phyloP scores from a whole-genome alignment of 2,113 vertebrate species.

The Silurus asotus region DNA sequence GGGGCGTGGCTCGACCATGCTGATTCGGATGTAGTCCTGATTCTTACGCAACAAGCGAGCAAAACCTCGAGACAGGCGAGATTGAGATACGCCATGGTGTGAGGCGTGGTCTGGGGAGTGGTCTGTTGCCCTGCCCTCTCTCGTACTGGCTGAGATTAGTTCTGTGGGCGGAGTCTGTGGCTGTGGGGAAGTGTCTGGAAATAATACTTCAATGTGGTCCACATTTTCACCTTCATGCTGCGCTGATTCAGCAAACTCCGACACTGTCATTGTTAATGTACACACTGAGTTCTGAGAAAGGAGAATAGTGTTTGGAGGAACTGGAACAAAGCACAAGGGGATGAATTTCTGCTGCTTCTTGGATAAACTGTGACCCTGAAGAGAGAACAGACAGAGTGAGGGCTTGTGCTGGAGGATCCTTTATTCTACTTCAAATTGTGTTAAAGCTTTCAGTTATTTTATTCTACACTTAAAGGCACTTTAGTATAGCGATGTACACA shows the following conservation, averaged over 20 bases:
- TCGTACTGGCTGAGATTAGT: background rate
- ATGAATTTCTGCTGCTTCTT: background rate
- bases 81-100: slow-evolving; percentile 41
- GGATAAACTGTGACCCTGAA: background rate
- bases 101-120: slow-evolving; percentile 44
- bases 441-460: background rate
- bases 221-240: slow-evolving; percentile 59
- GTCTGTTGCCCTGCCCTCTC: slow-evolving; percentile 32
- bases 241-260: background rate
- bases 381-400: background rate
- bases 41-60: slow-evolving; percentile 72
- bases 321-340: background rate
- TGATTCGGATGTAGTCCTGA: slow-evolving; percentile 80
- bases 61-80: slow-evolving; percentile 55
- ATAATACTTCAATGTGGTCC: slow-evolving; percentile 48
- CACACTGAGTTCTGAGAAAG: background rate
- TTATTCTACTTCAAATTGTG: background rate
- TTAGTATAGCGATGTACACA: background rate
- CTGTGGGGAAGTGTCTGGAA: slow-evolving; percentile 28
- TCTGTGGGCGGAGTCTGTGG: slow-evolving; percentile 45
- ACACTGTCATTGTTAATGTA: background rate
- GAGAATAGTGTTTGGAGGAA: no score
- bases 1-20: slow-evolving; percentile 72
- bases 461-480: background rate
- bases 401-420: background rate